Base-by-base conservation (phyloP, 2,888 invertebrate genomes). In the Lingula anatina region DNA sequence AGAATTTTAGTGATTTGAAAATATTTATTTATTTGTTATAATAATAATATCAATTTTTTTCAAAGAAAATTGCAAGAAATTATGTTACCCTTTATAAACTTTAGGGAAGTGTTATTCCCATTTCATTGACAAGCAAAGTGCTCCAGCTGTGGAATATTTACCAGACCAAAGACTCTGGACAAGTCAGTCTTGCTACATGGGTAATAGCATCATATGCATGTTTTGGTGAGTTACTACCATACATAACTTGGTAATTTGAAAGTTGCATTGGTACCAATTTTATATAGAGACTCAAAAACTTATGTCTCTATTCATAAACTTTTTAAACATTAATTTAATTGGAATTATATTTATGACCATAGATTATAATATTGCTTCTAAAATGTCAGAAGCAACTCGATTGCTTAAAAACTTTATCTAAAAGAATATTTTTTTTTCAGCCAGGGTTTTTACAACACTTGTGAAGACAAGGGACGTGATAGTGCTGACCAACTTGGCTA, bases 21-120 rank as follows among this genome's bases (percentile, higher is more conserved):
- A 56, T 59, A 18, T 63, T 57, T 46, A 46, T 43, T 5, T 50
- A 54, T 21, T 55, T 66, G 47, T n/a, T n/a, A n/a, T n/a, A n/a
- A n/a, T n/a, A n/a, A n/a, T n/a, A n/a, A n/a, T n/a, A n/a, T n/a
- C n/a, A n/a, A n/a, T n/a, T n/a, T n/a, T n/a, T n/a, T n/a, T n/a
- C n/a, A n/a, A n/a, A n/a, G n/a, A n/a, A n/a, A 18, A 61, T 65
- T 43, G 62, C 65, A 57, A 62, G 66, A 59, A 50, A 28, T n/a
- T 23, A 37, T 40, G 39, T 39, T 37, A 40, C n/a, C n/a, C 27
- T 24, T 9, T 9, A 28, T 44, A 12, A 24, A 18, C 49, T 54
- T 38, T 49, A 65, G 63, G 55, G 48, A 25, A 40, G 60, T n/a
- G 55, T 57, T 15, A 60, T 58, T 20, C 65, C 64, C 7, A 50